A percentile compares a stretch with the other conserved stretches of the same genome.
These are phyloP conservation scores for Anguilla megastoma DNA, from an alignment of 2,797 vertebrate genomes.

Conservation along the genomic window DNA sequence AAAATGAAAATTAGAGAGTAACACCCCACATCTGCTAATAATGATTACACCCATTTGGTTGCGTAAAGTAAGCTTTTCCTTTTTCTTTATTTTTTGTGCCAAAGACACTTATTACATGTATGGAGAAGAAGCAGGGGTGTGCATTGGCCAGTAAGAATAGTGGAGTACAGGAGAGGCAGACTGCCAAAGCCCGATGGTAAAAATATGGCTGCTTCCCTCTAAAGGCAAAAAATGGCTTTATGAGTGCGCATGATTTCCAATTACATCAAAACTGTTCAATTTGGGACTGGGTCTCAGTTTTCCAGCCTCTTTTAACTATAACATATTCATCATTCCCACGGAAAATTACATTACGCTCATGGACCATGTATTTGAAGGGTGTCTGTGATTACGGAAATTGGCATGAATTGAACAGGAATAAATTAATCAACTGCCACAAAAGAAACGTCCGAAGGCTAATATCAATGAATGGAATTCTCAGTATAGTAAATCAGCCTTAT, in stretches of 20 bases:
- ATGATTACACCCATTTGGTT: neutral
- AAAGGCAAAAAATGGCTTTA: slow-evolving; percentile 19
- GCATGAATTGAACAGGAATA: slow-evolving; percentile 16
- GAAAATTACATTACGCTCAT: slow-evolving; percentile 3
- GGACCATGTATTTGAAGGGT: slow-evolving; percentile 24
- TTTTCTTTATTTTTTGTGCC: neutral
- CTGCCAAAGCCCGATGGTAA: neutral
- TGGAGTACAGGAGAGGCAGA: neutral
- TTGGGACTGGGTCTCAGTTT: neutral
- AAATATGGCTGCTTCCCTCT: neutral
- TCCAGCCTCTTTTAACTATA: neutral
- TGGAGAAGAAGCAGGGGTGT: neutral
- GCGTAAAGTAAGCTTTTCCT: neutral
- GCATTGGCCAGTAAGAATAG: neutral
- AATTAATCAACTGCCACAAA: slow-evolving; percentile 31
- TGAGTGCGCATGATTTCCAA: slow-evolving; percentile 21
- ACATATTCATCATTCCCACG: neutral
- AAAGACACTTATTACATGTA: neutral
- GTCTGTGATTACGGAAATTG: slow-evolving; percentile 11
- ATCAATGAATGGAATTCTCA: neutral
- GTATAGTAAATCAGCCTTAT: slow-evolving; percentile 24
- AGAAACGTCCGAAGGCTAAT: slow-evolving; percentile 1
- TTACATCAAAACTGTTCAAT: slow-evolving; percentile 13
- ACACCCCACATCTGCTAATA: neutral
- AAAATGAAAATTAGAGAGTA: neutral